Evolutionary conservation across 2,113 vertebrate genomes (phyloP), one percentile per base, ranked within the genome.

Genomic region (Brachyhypopomus occidentalis): DNA sequence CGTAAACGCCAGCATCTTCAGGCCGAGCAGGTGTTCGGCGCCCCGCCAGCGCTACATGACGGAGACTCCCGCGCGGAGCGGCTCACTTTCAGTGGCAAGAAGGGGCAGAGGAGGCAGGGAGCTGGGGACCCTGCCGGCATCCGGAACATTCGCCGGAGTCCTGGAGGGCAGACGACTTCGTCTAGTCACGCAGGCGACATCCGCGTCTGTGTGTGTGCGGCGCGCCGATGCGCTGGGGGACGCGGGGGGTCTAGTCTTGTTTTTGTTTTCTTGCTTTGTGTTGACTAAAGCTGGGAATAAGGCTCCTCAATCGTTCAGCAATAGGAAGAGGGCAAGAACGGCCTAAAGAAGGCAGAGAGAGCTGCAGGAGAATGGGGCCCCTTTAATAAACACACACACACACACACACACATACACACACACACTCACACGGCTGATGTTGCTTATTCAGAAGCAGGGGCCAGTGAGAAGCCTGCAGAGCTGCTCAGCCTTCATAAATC

Each of bases 401-500:
- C 19, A 25, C 38, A 14, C 17, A 36, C 66, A 58, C 30, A 27
- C 38, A 25, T 9, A 20, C 34, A 72, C 23, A 75, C 70, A 62
- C 27, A 19, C 17, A 23, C 67, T 67, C 19, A 25, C 52, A 12
- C 17, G 25, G 55, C 34, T 81, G 41, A 45, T 45, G 41, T 45
- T 76, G 83, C 74, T 70, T 77, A 79, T 84, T 84, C 12, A 52
- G 45, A 52, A 52, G 45, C 45, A 52, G 64, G 22, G 16, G 55
- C 55, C 8, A 56, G 27, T 2, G 2, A 25, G 30, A 30, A 67
- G 56, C 74, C 81, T 83, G 55, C 41, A 67, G 80, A 83, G 70
- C 23, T 11, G 82, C 76, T 27, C 66, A 55, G 66, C 60, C 48
- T 81, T 80, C 41, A 82, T 77, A 83, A 83, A 88, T 84, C 75